A percentile compares a stretch with the other conserved stretches of the same genome.
Conservation (phyloP, 2,797 vertebrate genomes). For the Aphelocoma californica region DNA sequence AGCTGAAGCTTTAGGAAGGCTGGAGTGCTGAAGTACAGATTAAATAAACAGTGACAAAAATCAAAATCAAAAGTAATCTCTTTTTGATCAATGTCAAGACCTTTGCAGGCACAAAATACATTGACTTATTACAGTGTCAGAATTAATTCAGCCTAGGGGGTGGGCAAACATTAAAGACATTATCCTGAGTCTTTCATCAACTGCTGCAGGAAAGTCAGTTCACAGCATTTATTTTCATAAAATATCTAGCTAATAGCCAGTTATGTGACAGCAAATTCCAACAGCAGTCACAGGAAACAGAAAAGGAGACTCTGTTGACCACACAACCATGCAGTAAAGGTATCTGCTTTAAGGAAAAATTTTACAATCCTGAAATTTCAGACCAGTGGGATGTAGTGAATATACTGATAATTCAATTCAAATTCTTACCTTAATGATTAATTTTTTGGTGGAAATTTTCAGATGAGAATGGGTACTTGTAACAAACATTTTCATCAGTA, state of each 20-base stretch:
- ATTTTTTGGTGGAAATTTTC: conserved; percentile 82
- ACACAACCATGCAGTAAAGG: not conserved
- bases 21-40: not conserved
- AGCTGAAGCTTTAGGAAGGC: not conserved
- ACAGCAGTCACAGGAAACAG: not conserved
- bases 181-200: not conserved
- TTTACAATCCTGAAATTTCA: not conserved
- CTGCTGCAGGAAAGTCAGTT: not conserved
- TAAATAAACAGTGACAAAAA: not conserved
- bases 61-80: not conserved
- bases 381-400: not conserved
- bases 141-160: not conserved
- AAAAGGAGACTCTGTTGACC: not conserved
- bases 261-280: not conserved
- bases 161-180: not conserved
- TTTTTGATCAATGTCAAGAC: not conserved
- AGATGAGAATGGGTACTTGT: conserved; percentile 81
- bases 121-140: not conserved
- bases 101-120: not conserved
- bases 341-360: not conserved
- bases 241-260: not conserved
- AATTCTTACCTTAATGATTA: conserved; percentile 87
- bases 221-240: not conserved
- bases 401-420: not conserved
- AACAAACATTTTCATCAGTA: conserved; percentile 94